Base-by-base conservation (phyloP, 2,888 invertebrate species). In the Phengaris arion region DNA sequence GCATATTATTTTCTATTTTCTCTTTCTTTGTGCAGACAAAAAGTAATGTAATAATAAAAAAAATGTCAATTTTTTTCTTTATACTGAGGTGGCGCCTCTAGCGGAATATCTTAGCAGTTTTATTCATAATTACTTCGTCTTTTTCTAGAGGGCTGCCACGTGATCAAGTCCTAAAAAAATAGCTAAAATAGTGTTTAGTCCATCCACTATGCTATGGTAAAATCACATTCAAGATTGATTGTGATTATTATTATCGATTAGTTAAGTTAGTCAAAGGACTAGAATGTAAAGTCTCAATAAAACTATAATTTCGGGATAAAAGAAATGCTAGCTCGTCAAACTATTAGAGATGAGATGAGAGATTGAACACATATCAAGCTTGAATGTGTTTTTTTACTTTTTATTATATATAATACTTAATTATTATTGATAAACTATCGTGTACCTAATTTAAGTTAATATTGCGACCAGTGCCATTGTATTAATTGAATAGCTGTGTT, bases 391-490 rank as follows among this genome's bases (percentile, higher is more conserved):
- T 64, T 64, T 64, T 59, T 22, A 54, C 54, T 12, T 45, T 12
- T 45, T 35, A 51, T 70, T 35, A 52, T 69, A 22, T 22, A 22
- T 52, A 15, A 48, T 51, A n/a, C n/a, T n/a, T n/a, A n/a, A 51
- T 35, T 35, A 22, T 70, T 52, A 72, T 72, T 72, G 8, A 54
- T 54, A n/a, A 15, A 51, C 51, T 15, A 51, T 69, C 15, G 45
- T 69, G 48, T 69, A 69, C n/a, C 48, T 48, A 69, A 48, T 69
- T 69, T 48, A 54, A 48, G 52, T 72, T 72, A 72, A 72, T 72
- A 52, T 72, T 72, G 52, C 6, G 12, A 72, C 54, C 72, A 72
- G 72, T 72, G 72, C 72, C 72, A 72, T 70, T 51, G 22, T 48
- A 22, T 64, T 57, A n/a, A 48, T 70, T 72, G 72, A 52, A 35